Conservation (phyloP, 1,140 invertebrate genomes). For the Nebria ingens region DNA sequence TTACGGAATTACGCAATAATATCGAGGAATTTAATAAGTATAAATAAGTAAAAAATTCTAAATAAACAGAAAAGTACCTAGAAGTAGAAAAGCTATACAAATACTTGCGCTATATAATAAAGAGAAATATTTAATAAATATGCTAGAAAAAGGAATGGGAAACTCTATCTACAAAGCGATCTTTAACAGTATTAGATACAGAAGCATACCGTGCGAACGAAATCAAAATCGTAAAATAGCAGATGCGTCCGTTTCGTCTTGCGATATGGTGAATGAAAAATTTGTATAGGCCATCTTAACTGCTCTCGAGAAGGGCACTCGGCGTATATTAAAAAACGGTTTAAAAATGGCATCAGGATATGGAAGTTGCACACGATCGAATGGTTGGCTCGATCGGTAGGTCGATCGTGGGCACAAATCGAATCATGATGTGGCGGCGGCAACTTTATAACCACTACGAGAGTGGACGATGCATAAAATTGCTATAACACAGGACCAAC, state of each 20-base stretch:
- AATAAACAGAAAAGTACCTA: too few species aligned
- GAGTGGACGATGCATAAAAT: conserved; percentile 1
- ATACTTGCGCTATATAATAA: too few species aligned
- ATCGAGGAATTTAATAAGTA: too few species aligned
- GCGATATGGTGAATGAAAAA: background rate
- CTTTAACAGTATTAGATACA: too few species aligned
- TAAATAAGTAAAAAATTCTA: too few species aligned
- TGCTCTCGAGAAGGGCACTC: background rate
- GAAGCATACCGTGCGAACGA: too few species aligned
- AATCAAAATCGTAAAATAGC: background rate
- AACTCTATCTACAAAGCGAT: too few species aligned
- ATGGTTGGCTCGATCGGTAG: background rate
- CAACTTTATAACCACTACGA: conserved; percentile 1
- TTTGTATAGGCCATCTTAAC: background rate
- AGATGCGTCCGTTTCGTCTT: background rate
- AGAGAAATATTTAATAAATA: too few species aligned
- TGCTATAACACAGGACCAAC: background rate
- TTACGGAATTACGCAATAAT: too few species aligned
- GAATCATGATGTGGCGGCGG: background rate
- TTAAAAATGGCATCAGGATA: conserved; percentile 3
- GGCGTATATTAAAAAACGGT: conserved; percentile 1
- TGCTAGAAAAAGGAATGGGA: too few species aligned
- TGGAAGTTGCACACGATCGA: too few species aligned
- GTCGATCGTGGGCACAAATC: background rate
- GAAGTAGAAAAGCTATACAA: too few species aligned